Evolutionary conservation across 2,888 invertebrate genomes (phyloP).

Genomic region (Ashinkailepas kermadecensis): DNA sequence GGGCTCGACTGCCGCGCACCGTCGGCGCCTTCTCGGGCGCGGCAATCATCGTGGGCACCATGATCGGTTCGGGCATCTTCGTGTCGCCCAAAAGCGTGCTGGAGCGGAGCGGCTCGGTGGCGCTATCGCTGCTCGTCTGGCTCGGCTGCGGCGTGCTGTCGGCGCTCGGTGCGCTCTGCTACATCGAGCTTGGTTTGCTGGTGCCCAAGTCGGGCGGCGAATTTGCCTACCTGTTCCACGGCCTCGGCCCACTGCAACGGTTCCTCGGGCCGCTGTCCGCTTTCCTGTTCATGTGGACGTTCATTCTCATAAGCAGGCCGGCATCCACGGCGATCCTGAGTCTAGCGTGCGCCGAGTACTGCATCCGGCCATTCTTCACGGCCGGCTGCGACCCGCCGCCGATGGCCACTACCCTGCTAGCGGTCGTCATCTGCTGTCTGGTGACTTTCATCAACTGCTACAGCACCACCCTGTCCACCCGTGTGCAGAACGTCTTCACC

Average conservation of each 20-base stretch:
- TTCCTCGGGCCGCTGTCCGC: constrained; percentile 49
- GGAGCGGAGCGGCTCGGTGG: constrained; percentile 67
- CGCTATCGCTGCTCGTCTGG: constrained; percentile 70
- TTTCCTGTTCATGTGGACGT: constrained; percentile 69
- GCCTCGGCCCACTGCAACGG: constrained; percentile 55
- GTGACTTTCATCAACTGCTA: constrained; percentile 90
- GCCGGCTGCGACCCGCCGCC: too few species aligned
- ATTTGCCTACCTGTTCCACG: constrained; percentile 68
- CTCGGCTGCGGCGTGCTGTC: constrained; percentile 67
- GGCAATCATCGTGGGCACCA: constrained; percentile 74
- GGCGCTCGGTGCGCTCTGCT: constrained; percentile 69
- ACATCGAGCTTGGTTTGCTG: constrained; percentile 71
- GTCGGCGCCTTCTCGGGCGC: constrained; percentile 71
- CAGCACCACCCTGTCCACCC: constrained; percentile 88
- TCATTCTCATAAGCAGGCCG: constrained; percentile 63
- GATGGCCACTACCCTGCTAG: too few species aligned
- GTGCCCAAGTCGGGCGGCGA: constrained; percentile 72
- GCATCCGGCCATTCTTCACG: constrained; percentile 36
- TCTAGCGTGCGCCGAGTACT: constrained; percentile 67
- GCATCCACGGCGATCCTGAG: constrained; percentile 70
- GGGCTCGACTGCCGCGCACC: background rate
- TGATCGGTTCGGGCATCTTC: constrained; percentile 85
- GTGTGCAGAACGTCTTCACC: constrained; percentile 91
- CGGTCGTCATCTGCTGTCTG: constrained; percentile 30
- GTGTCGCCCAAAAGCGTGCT: constrained; percentile 72